Base-by-base conservation (phyloP, 2,888 invertebrate species). In the Electrophaes corylata region DNA sequence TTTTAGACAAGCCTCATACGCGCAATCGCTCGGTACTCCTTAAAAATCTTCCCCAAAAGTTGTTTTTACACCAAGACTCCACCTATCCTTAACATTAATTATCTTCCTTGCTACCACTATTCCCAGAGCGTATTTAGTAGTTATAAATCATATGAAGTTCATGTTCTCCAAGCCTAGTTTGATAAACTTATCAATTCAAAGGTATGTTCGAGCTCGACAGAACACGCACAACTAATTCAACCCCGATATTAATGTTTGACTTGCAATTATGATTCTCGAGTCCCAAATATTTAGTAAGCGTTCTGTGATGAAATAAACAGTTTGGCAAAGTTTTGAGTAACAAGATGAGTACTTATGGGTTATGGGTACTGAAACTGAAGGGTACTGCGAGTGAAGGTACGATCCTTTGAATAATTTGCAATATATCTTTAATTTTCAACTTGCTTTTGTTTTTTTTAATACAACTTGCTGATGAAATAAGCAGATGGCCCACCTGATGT, bases 201-300 rank as follows among this genome's bases (percentile, higher is more conserved):
- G 29, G 45, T 54, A 37, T 26, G 54, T 44, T 43, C 11, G 46
- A 44, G 47, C 29, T 39, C 18, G 40, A 43, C 52, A 26, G 45
- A 57, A 55, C 54, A 46, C 40, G 33, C 35, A 37, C 55, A 40
- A 48, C 35, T 46, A 50, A 59, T 37, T 43, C 41, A 44, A 46
- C 31, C 18, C 14, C 35, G 18, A 43, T 60, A 52, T 60, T 56
- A 56, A 60, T 51, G 51, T 60, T 60, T 60, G 51, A 52, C 56
- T 60, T 45, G 49, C 51, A 52, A 57, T 52, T 60, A 46, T 26
- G 51, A 51, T 19, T 44, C 19, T 39, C 8, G 23, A 44, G 51
- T 52, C 23, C 12, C 44, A 51, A 56, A 60, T 56, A 60, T 52
- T 55, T 45, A 51, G 23, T 47, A 43, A 47, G 52, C 35, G 47